Evolutionary conservation across 2,113 vertebrate genomes (phyloP).

Genomic region (Propithecus coquereli): DNA sequence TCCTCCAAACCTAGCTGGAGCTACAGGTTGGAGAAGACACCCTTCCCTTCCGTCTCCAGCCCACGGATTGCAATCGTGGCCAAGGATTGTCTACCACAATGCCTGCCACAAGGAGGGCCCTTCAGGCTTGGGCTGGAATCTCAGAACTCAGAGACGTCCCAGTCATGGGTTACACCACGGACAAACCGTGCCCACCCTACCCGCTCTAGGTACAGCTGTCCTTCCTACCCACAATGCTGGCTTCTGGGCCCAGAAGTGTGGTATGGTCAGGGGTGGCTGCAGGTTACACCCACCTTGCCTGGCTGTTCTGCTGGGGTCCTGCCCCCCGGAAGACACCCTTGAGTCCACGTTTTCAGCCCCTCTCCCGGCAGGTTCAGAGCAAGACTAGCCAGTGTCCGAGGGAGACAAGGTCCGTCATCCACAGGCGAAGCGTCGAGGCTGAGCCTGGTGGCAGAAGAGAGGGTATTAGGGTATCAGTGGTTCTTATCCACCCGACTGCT

Average conservation of each 20-base stretch:
- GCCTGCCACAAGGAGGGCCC: not conserved
- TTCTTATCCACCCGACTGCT: fast-evolving
- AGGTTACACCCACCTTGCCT: constrained; percentile 26
- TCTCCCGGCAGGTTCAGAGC: constrained; percentile 71
- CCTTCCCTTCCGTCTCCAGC: fast-evolving
- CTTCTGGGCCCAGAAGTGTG: not conserved
- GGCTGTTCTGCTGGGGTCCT: not conserved
- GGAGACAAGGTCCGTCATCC: constrained; percentile 79
- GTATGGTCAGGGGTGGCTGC: fast-evolving
- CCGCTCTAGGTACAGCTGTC: too few relatives aligned
- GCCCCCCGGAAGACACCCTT: not conserved
- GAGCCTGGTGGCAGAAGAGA: constrained; percentile 80
- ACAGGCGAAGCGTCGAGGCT: constrained; percentile 84
- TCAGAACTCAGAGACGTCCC: not conserved
- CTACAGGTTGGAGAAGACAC: not conserved
- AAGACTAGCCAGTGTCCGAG: constrained; percentile 48
- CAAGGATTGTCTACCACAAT: not conserved
- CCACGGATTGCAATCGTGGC: fast-evolving
- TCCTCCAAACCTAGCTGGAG: not conserved
- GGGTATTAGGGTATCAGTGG: not conserved
- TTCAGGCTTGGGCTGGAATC: not conserved
- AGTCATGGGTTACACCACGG: fast-evolving
- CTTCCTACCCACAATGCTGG: fast-evolving
- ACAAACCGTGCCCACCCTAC: too few relatives aligned
- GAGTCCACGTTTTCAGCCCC: constrained; percentile 65